Evolutionary conservation across 2,113 vertebrate genomes (phyloP), one percentile per base, ranked within the genome.

Genomic region (Coryphaenoides rupestris): DNA sequence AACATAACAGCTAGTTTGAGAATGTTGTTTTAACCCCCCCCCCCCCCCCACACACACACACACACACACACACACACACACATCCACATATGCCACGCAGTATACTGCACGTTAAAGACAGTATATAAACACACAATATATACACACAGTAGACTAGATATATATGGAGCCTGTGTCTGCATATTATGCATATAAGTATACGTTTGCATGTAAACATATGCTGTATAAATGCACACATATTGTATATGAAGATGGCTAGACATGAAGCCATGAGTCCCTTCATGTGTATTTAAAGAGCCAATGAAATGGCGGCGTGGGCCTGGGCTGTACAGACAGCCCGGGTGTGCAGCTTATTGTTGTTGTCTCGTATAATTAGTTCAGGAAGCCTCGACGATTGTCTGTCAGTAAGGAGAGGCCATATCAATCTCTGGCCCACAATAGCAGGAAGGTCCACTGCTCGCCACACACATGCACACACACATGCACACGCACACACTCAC

Each of bases 321-420:
- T 33, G 28, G 6, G 4, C 28, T 33, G 28, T 33, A 33, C 72
- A 61, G 62, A 3, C 50, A 54, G 26, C 13, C n/a, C 22, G 73
- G 86, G 86, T 87, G 92, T 93, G 93, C 92, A 80, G 91, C 91
- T 93, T 93, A 93, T 93, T 96, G 95, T 87, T 94, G 93, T 96
- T 96, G 95, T 94, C 94, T 97, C 98, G 95, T 95, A 96, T 98
- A 98, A 96, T 96, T 90, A 95, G 92, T 94, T 92, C 95, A 93
- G 95, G 96, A 96, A 98, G 93, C 92, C 86, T 92, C 91, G 93
- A 97, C 95, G 96, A 98, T 98, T 87, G 93, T 91, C 92, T 89
- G 92, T 94, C 93, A 93, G 95, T 93, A 95, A 96, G 93, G 92
- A 95, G 93, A 92, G 92, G 88, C 87, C 91, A 93, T 95, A 96